Base-by-base conservation (phyloP, 2,797 vertebrate species). In the Melanogrammus aeglefinus region DNA sequence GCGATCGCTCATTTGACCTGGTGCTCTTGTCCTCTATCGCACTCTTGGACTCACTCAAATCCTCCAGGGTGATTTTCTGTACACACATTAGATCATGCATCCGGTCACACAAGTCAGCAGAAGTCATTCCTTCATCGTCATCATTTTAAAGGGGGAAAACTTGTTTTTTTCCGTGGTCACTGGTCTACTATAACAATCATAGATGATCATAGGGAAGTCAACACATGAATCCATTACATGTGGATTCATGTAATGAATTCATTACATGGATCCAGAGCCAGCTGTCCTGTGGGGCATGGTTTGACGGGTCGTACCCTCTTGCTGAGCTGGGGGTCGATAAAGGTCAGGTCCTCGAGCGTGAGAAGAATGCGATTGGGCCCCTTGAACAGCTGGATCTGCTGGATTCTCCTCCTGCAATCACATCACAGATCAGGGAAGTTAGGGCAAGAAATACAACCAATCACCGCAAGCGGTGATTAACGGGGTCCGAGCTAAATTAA, bases 11-110 rank as follows among this genome's bases (percentile, higher is more conserved):
- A 8, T 76, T 51, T 0, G 95, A 96, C 86, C 92, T 93, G 80
- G 90, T 71, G 87, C 91, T 95, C 88, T 88, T 95, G 21, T 94
- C 93, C 18, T 95, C 95, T 1, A 94, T 76, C 12, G 76, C 80
- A 13, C 94, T 95, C 84, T 91, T 95, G 29, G 95, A 94, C 74
- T 95, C 95, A 7, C 91, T 88, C 81, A 97, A 79, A 78, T 96
- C 95, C 72, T 96, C 96, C 82, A 97, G 88, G 27, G 96, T 97
- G 87, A 96, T 89, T 92, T 96, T 97, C 97, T 98, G 88, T 35
- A 31, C 75, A 33, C 63, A 69, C 63, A 12, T 24, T 3, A 7
- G 63, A 69, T 69, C 24, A 27, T 27, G 12, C 63, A 27, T 27
- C 63, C 9, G 63, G 63, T 79, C 80, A 89, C 18, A 0, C 85